Conservation (phyloP, 1,140 invertebrate genomes). For the Olivierus martensii region DNA sequence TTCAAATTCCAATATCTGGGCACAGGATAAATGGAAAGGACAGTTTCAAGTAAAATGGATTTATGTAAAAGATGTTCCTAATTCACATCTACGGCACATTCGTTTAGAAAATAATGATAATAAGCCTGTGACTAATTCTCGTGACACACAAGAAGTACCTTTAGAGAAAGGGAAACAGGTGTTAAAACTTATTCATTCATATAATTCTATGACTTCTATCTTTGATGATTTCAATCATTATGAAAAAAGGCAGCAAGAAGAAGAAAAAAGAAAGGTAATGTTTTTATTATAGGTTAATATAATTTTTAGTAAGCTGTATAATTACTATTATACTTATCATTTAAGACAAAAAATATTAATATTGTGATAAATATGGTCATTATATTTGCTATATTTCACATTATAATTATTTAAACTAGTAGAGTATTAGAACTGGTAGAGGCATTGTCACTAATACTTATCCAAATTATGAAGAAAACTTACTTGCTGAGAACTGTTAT, state of each 20-base stretch:
- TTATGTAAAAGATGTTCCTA: slow-evolving; percentile 89
- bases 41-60: slow-evolving; percentile 96
- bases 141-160: slow-evolving; percentile 93
- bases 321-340: too few relatives aligned
- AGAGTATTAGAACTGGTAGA: too few relatives aligned
- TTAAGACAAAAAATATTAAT: too few relatives aligned
- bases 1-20: slow-evolving; percentile 56
- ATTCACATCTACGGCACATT: slow-evolving; percentile 66
- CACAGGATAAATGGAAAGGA: slow-evolving; percentile 82
- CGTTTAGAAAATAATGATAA: slow-evolving; percentile 96
- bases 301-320: too few relatives aligned
- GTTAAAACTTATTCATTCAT: slow-evolving; percentile 71
- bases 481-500: too few relatives aligned
- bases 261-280: slow-evolving; percentile 26
- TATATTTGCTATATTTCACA: too few relatives aligned
- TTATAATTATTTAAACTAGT: too few relatives aligned
- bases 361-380: too few relatives aligned
- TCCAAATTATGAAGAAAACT: too few relatives aligned
- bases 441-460: too few relatives aligned
- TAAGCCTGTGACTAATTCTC: slow-evolving; percentile 92
- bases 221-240: slow-evolving; percentile 98
- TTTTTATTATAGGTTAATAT: too few relatives aligned
- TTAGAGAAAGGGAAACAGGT: slow-evolving; percentile 69
- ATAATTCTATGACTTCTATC: slow-evolving; percentile 82
- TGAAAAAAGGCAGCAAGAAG: slow-evolving; percentile 89